Evolutionary conservation across 2,797 vertebrate genomes (phyloP).

Genomic region (Myotis planiceps): DNA sequence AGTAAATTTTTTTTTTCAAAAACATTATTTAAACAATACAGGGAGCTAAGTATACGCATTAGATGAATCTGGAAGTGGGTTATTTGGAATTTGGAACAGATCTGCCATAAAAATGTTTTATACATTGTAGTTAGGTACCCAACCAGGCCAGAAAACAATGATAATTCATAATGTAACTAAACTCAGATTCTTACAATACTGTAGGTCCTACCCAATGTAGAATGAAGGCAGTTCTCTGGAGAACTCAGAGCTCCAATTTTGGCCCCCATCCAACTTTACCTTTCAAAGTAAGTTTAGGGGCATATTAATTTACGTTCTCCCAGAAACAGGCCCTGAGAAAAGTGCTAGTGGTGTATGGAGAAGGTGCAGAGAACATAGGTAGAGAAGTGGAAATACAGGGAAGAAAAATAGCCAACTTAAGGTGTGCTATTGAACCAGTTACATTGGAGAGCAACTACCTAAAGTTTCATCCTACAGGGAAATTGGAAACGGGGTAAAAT

Average conservation of each 20-base stretch:
- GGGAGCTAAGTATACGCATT: neutral
- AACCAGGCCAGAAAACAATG: neutral
- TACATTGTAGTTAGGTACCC: neutral
- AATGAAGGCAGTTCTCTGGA: neutral
- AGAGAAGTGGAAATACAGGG: neutral
- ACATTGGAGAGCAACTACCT: neutral
- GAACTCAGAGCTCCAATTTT: neutral
- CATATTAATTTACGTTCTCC: neutral
- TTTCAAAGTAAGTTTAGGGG: neutral
- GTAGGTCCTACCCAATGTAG: neutral
- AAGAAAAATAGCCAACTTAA: neutral
- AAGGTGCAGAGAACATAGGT: neutral
- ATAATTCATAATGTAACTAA: conserved; percentile 30
- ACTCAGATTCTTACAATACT: neutral
- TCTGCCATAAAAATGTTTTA: conserved; percentile 10
- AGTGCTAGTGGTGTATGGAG: neutral
- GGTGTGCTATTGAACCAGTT: neutral
- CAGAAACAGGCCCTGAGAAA: neutral
- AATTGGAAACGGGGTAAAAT: neutral
- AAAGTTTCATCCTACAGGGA: neutral
- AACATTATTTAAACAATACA: conserved; percentile 23
- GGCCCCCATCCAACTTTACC: neutral
- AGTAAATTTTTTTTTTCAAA: neutral
- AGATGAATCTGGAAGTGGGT: conserved; percentile 30
- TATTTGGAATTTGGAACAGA: conserved; percentile 44